Conservation (phyloP, 92 coral and sea anemone species). For the Paramuricea clavata region DNA sequence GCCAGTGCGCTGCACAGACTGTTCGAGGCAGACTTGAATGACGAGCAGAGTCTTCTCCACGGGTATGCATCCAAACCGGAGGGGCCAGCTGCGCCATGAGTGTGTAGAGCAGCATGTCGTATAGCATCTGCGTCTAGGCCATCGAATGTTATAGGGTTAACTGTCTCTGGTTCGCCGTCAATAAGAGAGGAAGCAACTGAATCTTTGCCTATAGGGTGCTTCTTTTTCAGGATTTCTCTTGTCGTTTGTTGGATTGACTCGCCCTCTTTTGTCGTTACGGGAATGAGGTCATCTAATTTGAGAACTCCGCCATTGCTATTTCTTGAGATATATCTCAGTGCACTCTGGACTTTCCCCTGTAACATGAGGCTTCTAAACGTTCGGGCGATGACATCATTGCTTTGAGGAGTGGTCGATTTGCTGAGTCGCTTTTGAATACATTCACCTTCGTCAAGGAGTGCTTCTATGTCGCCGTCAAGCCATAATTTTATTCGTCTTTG, state of each 20-base stretch:
- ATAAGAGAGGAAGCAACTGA: neutral
- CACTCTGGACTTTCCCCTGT: neutral
- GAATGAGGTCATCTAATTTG: neutral
- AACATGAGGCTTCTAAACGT: neutral
- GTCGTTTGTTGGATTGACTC: too few relatives aligned
- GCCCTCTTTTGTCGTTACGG: neutral
- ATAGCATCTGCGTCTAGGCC: too few relatives aligned
- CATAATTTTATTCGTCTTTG: neutral
- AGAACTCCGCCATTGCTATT: neutral
- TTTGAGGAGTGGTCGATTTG: too few relatives aligned
- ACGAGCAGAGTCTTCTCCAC: neutral
- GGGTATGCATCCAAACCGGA: constrained; percentile 10
- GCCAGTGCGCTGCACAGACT: neutral
- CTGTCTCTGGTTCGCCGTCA: neutral
- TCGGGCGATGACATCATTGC: neutral
- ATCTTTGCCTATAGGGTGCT: neutral
- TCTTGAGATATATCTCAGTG: neutral
- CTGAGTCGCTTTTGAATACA: neutral
- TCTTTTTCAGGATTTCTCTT: too few relatives aligned
- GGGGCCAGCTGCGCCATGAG: constrained; percentile 16
- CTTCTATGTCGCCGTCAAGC: neutral
- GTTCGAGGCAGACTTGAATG: neutral
- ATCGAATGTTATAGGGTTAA: neutral
- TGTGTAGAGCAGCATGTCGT: neutral
- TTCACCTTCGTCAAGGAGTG: neutral